phyloP scores from a whole-genome alignment of 2,113 vertebrate species.

The Podilymbus podiceps region DNA sequence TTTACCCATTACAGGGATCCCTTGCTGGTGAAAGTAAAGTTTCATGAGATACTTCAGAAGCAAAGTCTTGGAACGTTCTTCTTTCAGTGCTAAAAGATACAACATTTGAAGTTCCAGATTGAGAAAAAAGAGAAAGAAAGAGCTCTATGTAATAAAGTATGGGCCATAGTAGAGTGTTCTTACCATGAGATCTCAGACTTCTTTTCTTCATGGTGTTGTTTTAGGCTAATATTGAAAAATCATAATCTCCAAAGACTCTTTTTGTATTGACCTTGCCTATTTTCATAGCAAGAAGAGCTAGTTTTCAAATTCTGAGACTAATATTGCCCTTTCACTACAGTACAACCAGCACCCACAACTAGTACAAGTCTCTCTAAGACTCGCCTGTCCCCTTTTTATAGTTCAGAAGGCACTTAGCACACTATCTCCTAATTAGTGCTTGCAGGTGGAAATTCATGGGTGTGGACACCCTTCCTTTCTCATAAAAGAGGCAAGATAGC shows the following conservation, averaged over 20 bases:
- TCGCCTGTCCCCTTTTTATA: neutral
- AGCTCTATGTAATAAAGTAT: neutral
- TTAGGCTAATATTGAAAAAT: accelerated
- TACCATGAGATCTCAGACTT: accelerated
- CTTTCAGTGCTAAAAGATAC: neutral
- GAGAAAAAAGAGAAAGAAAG: neutral
- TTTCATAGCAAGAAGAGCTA: neutral
- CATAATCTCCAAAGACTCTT: accelerated
- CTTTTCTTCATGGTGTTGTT: neutral
- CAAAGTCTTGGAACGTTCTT: neutral
- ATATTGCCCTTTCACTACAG: accelerated
- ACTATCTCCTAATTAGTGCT: neutral
- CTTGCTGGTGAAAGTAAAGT: neutral
- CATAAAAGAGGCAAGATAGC: neutral
- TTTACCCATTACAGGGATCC: neutral
- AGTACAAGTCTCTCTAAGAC: neutral
- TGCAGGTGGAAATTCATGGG: neutral
- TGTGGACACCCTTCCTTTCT: neutral
- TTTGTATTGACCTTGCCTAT: neutral
- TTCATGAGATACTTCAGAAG: neutral
- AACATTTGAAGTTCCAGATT: neutral
- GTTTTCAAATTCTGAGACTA: neutral
- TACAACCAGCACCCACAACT: accelerated
- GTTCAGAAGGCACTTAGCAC: neutral
- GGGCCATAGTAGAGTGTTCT: accelerated